Evolutionary conservation across 2,888 invertebrate genomes (phyloP).

Genomic region (Drosophila prolongata): DNA sequence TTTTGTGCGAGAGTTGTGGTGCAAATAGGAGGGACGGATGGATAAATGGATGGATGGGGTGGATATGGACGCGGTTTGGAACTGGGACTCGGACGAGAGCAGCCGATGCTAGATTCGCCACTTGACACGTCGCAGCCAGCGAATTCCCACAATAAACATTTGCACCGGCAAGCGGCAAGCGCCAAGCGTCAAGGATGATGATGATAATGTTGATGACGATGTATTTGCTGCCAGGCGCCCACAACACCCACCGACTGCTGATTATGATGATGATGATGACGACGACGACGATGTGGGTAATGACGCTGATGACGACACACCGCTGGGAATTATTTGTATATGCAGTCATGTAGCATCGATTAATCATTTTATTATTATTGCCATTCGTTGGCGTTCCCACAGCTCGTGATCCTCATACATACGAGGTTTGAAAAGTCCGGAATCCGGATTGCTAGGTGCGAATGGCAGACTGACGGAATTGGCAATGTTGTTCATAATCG

Average conservation of each 20-base stretch:
- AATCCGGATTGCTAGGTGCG: slow-evolving; percentile 1
- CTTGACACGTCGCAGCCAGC: slow-evolving; percentile 63
- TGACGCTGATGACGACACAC: slow-evolving; percentile 76
- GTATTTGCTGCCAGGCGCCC: slow-evolving; percentile 23
- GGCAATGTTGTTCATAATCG: slow-evolving; percentile 24
- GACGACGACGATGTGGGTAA: slow-evolving; percentile 52
- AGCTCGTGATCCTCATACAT: slow-evolving; percentile 68
- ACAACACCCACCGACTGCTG: slow-evolving; percentile 11
- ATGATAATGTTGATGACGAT: slow-evolving; percentile 57
- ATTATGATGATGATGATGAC: slow-evolving; percentile 38
- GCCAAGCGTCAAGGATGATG: slow-evolving; percentile 50
- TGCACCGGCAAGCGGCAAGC: slow-evolving; percentile 52
- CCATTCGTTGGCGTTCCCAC: slow-evolving; percentile 74
- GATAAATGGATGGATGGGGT: slow-evolving; percentile 3
- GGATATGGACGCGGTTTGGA: neutral
- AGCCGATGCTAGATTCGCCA: slow-evolving; percentile 23
- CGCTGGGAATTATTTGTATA: slow-evolving; percentile 77
- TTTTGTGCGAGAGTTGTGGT: slow-evolving; percentile 51
- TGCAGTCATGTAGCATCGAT: slow-evolving; percentile 79
- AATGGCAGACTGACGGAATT: slow-evolving; percentile 1
- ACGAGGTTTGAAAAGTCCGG: slow-evolving; percentile 32
- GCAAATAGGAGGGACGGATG: neutral
- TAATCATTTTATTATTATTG: slow-evolving; percentile 79
- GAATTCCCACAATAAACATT: slow-evolving; percentile 79
- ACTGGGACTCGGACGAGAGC: slow-evolving; percentile 9